Evolutionary conservation across 2,113 vertebrate genomes (phyloP), one percentile per base, ranked within the genome.

Genomic region (Dendropsophus ebraccatus): DNA sequence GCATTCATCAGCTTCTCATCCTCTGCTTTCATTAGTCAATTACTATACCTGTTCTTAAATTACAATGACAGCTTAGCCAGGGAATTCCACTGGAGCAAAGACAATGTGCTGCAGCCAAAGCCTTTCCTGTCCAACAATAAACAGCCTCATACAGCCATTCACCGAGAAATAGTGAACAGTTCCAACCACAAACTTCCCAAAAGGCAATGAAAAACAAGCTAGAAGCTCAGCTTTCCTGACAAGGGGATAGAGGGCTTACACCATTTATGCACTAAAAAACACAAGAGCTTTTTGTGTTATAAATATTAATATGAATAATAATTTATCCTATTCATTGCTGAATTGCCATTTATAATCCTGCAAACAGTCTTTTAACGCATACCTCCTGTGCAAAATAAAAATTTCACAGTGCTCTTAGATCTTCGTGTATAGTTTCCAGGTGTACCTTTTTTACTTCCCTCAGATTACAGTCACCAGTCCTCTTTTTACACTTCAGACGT

Each of bases 21-120:
- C 90, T 93, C 90, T 92, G 89, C 89, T 87, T 90, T 92, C 88
- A 84, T 89, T 93, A 91, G 91, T 92, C 92, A 92, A 82, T 92
- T 91, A 90, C 91, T 91, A 93, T 89, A 91, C 88, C 45, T 37
- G 88, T 91, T 90, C 88, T 91, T 90, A 89, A 91, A 41, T 84
- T 88, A 89, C 45, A 25, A 90, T 84, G 90, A 91, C 87, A 88
- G 83, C 89, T 91, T 90, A 93, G 91, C 86, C 89, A 90, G 81
- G 88, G 88, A 91, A 89, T 82, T 91, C 89, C 87, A 89, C 21
- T 87, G 87, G 82, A 89, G 88, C 76, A 89, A 77, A 2, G 41
- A 60, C 8, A 90, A 89, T 50, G 89, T 91, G 92, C 89, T 90
- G 88, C 75, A 92, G 92, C 91, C 92, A 93, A 92, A 93, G 93